These are phyloP conservation scores for Phrynocephalus forsythii DNA, from an alignment of 2,797 vertebrate genomes.

Conservation along the genomic window DNA sequence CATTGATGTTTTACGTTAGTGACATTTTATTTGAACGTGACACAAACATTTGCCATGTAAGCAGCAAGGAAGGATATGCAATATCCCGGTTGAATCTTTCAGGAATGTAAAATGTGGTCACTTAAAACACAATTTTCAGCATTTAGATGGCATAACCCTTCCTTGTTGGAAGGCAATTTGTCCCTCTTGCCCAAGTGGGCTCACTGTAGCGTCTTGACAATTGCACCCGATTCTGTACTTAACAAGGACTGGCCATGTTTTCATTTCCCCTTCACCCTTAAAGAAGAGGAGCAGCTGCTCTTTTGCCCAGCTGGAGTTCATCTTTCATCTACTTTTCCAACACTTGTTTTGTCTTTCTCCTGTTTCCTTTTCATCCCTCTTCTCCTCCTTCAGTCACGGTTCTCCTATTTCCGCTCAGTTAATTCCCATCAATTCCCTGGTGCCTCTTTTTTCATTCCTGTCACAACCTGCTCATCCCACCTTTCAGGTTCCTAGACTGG, in stretches of 20 bases:
- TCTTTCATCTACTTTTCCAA: conserved; percentile 38
- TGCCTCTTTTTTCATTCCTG: conserved; percentile 23
- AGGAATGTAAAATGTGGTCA: too few relatives aligned
- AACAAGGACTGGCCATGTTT: conserved; percentile 11
- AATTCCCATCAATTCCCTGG: conserved; percentile 34
- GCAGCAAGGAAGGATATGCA: neutral
- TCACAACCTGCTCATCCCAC: neutral
- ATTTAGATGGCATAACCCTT: neutral
- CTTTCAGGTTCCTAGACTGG: neutral
- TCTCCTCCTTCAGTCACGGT: conserved; percentile 30
- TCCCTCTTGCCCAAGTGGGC: neutral
- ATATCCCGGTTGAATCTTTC: neutral
- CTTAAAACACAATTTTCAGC: too few relatives aligned
- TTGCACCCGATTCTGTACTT: neutral
- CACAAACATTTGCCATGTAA: neutral
- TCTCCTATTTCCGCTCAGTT: conserved; percentile 40
- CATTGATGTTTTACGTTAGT: neutral
- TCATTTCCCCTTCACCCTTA: neutral
- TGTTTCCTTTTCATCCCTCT: conserved; percentile 35
- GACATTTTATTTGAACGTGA: too few relatives aligned
- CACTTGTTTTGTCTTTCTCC: conserved; percentile 44
- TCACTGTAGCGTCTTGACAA: neutral
- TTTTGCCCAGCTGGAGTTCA: neutral
- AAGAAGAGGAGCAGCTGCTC: conserved; percentile 39
- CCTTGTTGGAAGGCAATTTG: neutral